Evolutionary conservation across 2,888 invertebrate species (phyloP).

Genomic region (Eulithis prunata): DNA sequence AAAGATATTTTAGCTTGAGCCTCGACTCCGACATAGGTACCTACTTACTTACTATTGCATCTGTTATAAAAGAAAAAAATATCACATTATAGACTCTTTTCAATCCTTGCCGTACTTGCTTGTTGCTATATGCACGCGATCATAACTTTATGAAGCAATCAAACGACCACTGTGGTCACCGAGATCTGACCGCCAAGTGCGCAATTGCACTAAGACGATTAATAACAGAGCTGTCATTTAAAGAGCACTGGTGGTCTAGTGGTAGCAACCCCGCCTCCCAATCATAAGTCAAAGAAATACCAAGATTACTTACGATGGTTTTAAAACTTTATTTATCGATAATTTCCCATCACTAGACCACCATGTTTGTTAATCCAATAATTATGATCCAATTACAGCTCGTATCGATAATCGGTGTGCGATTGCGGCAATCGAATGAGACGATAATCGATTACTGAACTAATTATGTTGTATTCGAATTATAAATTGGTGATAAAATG

Average conservation of each 20-base stretch:
- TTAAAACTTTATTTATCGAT: constrained; percentile 19
- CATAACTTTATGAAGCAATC: too few species aligned
- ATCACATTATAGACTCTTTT: too few species aligned
- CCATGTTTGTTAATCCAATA: constrained; percentile 46
- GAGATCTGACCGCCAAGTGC: too few species aligned
- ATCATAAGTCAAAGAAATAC: neutral
- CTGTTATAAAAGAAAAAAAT: too few species aligned
- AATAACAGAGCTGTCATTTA: neutral
- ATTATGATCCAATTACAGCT: constrained; percentile 42
- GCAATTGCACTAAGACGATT: neutral
- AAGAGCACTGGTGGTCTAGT: neutral
- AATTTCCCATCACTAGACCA: constrained; percentile 37
- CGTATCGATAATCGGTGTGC: constrained; percentile 29
- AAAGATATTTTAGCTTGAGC: too few species aligned
- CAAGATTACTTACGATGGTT: too few species aligned
- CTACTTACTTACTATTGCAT: too few species aligned
- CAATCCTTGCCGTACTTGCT: too few species aligned
- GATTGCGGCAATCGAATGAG: constrained; percentile 38
- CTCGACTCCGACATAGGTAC: too few species aligned
- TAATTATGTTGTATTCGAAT: constrained; percentile 28
- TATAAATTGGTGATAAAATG: constrained; percentile 21
- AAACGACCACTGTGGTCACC: too few species aligned
- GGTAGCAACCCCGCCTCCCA: neutral
- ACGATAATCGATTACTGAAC: constrained; percentile 34
- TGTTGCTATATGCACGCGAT: too few species aligned